A percentile compares a stretch with the other conserved stretches of the same genome.
phyloP scores from a whole-genome alignment of 2,888 invertebrate species.

The Ennomos quercinarius region DNA sequence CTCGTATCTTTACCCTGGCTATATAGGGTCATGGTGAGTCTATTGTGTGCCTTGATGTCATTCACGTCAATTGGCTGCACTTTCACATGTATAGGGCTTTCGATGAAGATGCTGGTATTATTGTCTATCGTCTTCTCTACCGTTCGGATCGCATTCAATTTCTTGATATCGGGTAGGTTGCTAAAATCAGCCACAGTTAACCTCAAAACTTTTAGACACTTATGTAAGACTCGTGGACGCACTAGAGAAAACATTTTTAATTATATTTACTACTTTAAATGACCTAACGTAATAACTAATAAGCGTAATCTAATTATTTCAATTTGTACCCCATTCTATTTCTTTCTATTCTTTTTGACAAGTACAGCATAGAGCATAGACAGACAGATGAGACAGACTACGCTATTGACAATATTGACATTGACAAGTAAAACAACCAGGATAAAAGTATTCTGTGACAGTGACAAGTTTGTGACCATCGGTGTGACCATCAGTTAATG shows the following conservation, averaged over 20 bases:
- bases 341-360: conserved; percentile 48
- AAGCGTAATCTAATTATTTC: conserved; percentile 47
- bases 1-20: conserved; percentile 74
- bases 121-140: conserved; percentile 80
- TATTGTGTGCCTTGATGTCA: conserved; percentile 74
- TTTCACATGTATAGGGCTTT: conserved; percentile 81
- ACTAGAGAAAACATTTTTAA: conserved; percentile 70
- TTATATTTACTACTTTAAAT: conserved; percentile 32
- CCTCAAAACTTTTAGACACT: conserved; percentile 82
- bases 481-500: too few relatives aligned
- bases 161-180: conserved; percentile 75
- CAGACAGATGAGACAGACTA: too few relatives aligned
- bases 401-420: too few relatives aligned
- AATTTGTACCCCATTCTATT: conserved; percentile 45
- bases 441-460: too few relatives aligned
- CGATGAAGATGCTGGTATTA: conserved; percentile 78
- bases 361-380: too few relatives aligned
- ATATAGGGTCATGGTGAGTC: conserved; percentile 76
- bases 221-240: conserved; percentile 72
- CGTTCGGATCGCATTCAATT: conserved; percentile 75
- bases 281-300: conserved; percentile 45
- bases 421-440: too few relatives aligned
- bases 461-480: too few relatives aligned
- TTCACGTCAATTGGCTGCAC: conserved; percentile 79
- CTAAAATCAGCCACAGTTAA: conserved; percentile 75